Percentiles rank a stretch among this genome's conserved stretches.
phyloP scores from a whole-genome alignment of 2,113 vertebrate species.

The Genyomyrus donnyi region DNA sequence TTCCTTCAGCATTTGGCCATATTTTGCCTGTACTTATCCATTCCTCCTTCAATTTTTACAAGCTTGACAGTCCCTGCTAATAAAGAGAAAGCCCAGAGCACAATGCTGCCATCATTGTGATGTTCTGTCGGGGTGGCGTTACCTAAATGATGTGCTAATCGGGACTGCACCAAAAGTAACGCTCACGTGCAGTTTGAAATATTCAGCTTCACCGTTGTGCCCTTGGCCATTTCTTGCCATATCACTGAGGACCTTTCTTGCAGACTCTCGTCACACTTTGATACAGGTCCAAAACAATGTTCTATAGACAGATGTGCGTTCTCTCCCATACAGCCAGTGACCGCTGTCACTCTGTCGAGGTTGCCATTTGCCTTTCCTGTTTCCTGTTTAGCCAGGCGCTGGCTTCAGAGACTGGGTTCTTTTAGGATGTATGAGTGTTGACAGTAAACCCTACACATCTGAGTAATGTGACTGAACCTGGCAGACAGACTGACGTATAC shows the following conservation, averaged over 20 bases:
- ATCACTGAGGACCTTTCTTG: background rate
- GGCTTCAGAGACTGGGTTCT: background rate
- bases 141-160: background rate
- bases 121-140: background rate
- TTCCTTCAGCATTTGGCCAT: background rate
- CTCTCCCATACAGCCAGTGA: background rate
- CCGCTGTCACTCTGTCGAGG: background rate
- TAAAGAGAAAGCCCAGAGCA: background rate
- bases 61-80: background rate
- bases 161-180: background rate
- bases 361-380: too few species aligned
- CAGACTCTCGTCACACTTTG: background rate
- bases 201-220: background rate
- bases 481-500: background rate
- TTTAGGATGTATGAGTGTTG: background rate
- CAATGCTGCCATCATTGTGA: background rate
- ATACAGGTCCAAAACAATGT: background rate
- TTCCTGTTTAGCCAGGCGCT: background rate
- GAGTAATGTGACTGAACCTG: background rate
- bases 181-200: background rate
- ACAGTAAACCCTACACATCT: background rate
- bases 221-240: background rate
- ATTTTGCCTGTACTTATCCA: background rate
- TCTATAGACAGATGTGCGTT: background rate
- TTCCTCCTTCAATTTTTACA: too few species aligned